phyloP scores from a whole-genome alignment of 2,797 vertebrate genomes.

The Microctenopoma lineatum region DNA sequence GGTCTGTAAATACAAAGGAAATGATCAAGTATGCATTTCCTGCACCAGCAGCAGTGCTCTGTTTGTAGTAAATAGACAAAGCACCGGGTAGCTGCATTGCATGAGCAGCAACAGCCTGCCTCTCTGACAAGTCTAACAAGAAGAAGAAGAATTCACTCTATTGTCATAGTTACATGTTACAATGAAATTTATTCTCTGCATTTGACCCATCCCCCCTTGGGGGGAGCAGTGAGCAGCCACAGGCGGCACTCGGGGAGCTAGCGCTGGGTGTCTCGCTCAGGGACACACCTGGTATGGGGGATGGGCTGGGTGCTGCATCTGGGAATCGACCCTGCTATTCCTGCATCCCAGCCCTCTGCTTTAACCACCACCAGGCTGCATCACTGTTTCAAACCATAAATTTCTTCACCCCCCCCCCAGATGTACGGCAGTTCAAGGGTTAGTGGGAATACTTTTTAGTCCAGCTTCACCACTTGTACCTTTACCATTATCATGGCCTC shows the following conservation, averaged over 20 bases:
- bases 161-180: no score
- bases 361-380: background rate
- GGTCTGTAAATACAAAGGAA: background rate
- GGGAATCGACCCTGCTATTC: no score
- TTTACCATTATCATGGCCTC: conserved; percentile 11
- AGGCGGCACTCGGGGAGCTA: no score
- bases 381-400: background rate
- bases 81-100: background rate
- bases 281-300: no score
- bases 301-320: no score
- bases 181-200: no score
- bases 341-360: no score
- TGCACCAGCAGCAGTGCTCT: background rate
- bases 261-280: no score
- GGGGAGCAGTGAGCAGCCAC: no score
- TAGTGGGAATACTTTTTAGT: background rate
- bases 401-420: background rate
- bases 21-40: background rate
- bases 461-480: conserved; percentile 5
- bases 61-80: background rate
- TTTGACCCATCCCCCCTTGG: no score
- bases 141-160: no score
- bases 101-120: background rate
- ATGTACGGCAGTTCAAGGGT: background rate
- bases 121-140: background rate